phyloP scores from a whole-genome alignment of 2,888 invertebrate genomes.

The Steinernema scapterisci region DNA sequence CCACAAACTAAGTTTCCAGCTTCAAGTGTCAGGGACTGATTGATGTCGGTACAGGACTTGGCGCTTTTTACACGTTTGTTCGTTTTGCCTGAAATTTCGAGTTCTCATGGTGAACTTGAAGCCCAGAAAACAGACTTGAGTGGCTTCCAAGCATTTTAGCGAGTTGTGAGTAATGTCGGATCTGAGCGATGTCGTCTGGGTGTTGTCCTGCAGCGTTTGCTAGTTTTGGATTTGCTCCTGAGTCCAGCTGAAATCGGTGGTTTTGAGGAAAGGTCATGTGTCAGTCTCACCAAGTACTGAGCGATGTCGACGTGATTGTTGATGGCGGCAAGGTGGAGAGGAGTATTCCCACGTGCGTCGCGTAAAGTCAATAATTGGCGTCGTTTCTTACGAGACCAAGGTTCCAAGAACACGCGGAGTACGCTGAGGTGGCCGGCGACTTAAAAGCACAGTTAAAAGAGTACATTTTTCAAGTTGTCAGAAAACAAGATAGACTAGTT shows the following conservation, averaged over 20 bases:
- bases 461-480: no score
- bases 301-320: constrained; percentile 57
- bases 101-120: no score
- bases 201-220: constrained; percentile 53
- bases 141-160: constrained; percentile 45
- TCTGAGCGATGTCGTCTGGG: constrained; percentile 52
- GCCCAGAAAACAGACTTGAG: no score
- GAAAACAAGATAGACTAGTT: no score
- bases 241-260: constrained; percentile 45
- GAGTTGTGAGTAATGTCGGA: constrained; percentile 48
- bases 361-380: constrained; percentile 49
- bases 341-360: constrained; percentile 62
- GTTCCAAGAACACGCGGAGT: constrained; percentile 49
- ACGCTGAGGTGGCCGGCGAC: constrained; percentile 57
- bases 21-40: background rate
- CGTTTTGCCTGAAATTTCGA: background rate
- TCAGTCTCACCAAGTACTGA: constrained; percentile 47
- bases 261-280: background rate
- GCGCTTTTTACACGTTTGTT: constrained; percentile 1
- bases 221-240: constrained; percentile 53
- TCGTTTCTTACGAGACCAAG: constrained; percentile 52
- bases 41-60: constrained; percentile 34
- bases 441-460: constrained; percentile 37
- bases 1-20: background rate
- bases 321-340: constrained; percentile 62